Evolutionary conservation across 1,140 invertebrate species (phyloP), one percentile per base, ranked within the genome.

Genomic region (Cydia pomonella): DNA sequence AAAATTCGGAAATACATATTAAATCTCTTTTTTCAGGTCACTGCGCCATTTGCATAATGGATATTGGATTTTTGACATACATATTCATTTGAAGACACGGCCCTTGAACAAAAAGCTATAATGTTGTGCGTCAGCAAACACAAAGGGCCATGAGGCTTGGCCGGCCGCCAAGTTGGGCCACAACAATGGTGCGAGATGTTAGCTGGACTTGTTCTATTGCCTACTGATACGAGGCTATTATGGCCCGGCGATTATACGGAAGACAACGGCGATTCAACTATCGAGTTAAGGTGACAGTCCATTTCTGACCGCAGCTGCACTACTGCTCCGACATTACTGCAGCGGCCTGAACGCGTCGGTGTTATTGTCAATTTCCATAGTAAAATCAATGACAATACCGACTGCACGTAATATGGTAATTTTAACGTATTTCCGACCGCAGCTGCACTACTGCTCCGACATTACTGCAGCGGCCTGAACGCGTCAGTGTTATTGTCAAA

Each of bases 81-180:
- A 59, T 59, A 23, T 59, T 59, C 53, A 23, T 59, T 59, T 12
- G 18, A 21, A 53, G 50, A 53, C 41, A 50, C 53, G 21, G 53
- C 53, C 53, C 53, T 59, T 59, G 53, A 59, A 59, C 53, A 59
- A 59, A 59, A 59, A 59, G 53, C 18, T 59, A 59, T 59, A 59
- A 59, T 12, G 53, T 59, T 23, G 53, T 59, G 53, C 53, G 53
- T 59, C 53, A 59, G 53, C 21, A 2, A 9, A 59, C 53, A 59
- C 53, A 59, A 59, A 59, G 53, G 53, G 53, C 21, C 53, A 59
- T 59, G 53, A 59, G 53, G 53, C 53, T 23, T 59, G 53, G 53
- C 53, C 18, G 53, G 21, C 53, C 18, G 53, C 53, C 53, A 59
- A 59, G 53, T 23, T 59, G 21, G 53, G 53, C 3, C 53, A 23